Evolutionary conservation across 2,888 invertebrate species (phyloP), one percentile per base, ranked within the genome.

Genomic region (Stratiomys singularior): DNA sequence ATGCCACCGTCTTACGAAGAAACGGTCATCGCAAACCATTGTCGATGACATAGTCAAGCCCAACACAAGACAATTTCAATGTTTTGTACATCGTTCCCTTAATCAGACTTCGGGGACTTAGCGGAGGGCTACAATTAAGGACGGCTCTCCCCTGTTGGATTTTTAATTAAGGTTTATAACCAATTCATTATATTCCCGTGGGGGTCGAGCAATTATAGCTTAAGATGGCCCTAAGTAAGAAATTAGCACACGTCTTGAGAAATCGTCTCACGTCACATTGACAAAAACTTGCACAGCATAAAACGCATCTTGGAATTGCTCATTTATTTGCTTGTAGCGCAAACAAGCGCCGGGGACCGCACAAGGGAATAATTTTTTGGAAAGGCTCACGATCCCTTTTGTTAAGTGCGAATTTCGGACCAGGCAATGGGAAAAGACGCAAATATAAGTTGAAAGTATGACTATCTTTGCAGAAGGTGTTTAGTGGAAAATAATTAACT

Each of bases 1-100:
- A 77, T 77, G 77, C 77, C 69, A 69, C 77, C 23, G 77, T 46
- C 47, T 77, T 77, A 44, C 74, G 47, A 4, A 9, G 46, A n/a
- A n/a, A 46, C 11, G 25, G 18, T 21, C 74, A 44, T 30, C 37
- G 21, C 13, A 44, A 47, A 25, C 21, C 67, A 46, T 37, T 23
- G 60, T 7, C 11, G 15, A 64, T 64, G 18, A 30, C 64, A 23
- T 30, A 30, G 64, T 21, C 37, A 18, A 21, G 64, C 28, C n/a
- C 58, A 21, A 25, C 30, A 18, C 13, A 30, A 27, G 18, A 18
- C 15, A 25, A 25, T 60, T 21, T 60, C 23, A 60, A 7, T 60
- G 60, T 71, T n/a, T 11, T 30, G 74, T 30, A 58, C 60, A 74
- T 74, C 30, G 74, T 60, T 74, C 74, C 74, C 74, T 74, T 74